Conservation (phyloP, 2,113 vertebrate species). For the Chaetorhynchus papuensis region DNA sequence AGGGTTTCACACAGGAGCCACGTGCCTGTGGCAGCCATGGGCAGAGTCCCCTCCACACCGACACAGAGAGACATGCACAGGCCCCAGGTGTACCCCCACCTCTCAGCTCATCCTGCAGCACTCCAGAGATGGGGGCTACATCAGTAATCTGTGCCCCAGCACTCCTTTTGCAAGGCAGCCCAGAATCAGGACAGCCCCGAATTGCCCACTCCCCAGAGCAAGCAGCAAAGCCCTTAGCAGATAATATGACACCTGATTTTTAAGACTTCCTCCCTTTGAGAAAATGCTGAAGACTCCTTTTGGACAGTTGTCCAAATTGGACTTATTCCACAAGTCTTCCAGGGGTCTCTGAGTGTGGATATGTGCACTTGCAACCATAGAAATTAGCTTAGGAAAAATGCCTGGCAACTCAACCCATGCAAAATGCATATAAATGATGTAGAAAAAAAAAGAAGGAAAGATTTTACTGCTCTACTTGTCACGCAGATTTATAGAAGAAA, state of each 20-base stretch:
- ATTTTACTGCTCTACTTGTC: constrained; percentile 50
- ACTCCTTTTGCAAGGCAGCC: neutral
- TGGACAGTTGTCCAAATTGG: neutral
- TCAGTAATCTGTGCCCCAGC: neutral
- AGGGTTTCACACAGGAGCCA: neutral
- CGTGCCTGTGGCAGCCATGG: no score
- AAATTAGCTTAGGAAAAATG: constrained; percentile 8
- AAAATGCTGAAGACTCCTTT: neutral
- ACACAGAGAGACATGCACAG: neutral
- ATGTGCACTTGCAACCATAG: neutral
- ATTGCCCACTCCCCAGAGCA: neutral
- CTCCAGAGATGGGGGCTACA: neutral
- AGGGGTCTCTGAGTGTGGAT: neutral
- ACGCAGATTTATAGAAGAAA: constrained; percentile 47
- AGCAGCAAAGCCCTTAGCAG: neutral
- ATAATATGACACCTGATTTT: neutral
- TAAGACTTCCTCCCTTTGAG: neutral
- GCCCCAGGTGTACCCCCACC: neutral
- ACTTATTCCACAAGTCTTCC: neutral
- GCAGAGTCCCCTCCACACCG: neutral
- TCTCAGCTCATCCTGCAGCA: neutral
- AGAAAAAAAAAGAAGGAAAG: neutral
- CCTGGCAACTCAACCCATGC: neutral
- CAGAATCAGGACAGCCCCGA: neutral
- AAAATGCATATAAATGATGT: neutral